Conservation (phyloP, 1,140 invertebrate species). For the Papilio xuthus region DNA sequence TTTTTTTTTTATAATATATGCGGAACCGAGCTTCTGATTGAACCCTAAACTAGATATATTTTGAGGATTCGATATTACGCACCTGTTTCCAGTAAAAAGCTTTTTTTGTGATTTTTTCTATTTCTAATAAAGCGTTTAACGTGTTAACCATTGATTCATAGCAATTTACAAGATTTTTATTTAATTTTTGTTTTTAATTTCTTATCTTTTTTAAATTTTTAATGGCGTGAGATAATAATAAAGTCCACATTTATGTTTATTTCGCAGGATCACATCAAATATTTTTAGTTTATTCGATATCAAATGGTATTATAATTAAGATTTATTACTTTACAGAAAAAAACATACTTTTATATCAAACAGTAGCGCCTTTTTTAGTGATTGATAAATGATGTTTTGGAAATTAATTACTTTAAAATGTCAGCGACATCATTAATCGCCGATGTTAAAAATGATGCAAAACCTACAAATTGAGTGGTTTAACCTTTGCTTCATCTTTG, state of each 20-base stretch:
- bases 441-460: constrained; percentile 8
- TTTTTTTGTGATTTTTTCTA: too few relatives aligned
- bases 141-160: too few relatives aligned
- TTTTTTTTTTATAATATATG: too few relatives aligned
- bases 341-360: constrained; percentile 4
- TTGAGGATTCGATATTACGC: too few relatives aligned
- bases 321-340: constrained; percentile 31
- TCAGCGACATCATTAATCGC: neutral
- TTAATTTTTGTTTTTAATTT: too few relatives aligned
- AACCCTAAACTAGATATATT: too few relatives aligned
- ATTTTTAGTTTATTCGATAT: neutral
- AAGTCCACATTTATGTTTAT: neutral
- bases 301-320: constrained; percentile 14
- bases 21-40: too few relatives aligned
- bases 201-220: too few relatives aligned
- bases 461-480: neutral
- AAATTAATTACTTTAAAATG: constrained; percentile 22
- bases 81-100: too few relatives aligned
- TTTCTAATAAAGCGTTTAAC: too few relatives aligned
- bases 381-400: neutral
- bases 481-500: neutral
- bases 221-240: too few relatives aligned
- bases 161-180: too few relatives aligned
- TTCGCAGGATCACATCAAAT: neutral
- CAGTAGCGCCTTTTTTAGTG: constrained; percentile 3